Evolutionary conservation across 2,797 vertebrate genomes (phyloP).

Genomic region (Hozukius guyotensis): DNA sequence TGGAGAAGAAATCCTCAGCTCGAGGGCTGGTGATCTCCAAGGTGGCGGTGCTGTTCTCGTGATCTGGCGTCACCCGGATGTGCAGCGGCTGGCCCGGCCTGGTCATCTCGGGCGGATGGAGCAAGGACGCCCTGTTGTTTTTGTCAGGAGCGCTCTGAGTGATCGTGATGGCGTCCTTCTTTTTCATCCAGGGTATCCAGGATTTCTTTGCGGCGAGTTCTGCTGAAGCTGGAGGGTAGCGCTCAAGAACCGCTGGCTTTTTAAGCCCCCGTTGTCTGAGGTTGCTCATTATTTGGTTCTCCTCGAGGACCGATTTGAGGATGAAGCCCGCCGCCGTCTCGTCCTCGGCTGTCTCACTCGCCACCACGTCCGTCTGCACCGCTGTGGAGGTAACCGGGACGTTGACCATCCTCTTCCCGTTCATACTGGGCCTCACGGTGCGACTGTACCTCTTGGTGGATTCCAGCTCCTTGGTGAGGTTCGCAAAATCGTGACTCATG

Average conservation of each 20-base stretch:
- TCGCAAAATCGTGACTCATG: conserved; percentile 88
- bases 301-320: conserved; percentile 93
- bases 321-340: conserved; percentile 95
- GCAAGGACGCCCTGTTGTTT: conserved; percentile 30
- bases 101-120: conserved; percentile 78
- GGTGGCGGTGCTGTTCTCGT: conserved; percentile 91
- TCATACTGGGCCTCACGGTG: conserved; percentile 89
- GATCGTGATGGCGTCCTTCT: conserved; percentile 82
- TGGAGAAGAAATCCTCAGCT: conserved; percentile 95
- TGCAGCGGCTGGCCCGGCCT: conserved; percentile 91
- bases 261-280: conserved; percentile 90
- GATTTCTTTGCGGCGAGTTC: conserved; percentile 87
- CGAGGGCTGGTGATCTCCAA: conserved; percentile 95
- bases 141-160: conserved; percentile 75
- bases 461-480: conserved; percentile 90
- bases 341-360: conserved; percentile 84
- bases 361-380: conserved; percentile 88
- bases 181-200: conserved; percentile 94
- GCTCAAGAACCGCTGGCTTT: conserved; percentile 89
- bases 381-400: conserved; percentile 90
- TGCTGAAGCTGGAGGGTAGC: conserved; percentile 89
- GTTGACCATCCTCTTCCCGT: conserved; percentile 90
- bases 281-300: conserved; percentile 96
- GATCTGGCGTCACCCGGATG: conserved; percentile 94
- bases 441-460: conserved; percentile 91